Evolutionary conservation across 1,140 invertebrate genomes (phyloP), one percentile per base, ranked within the genome.

Genomic region (Pemphigus obesinymphae): DNA sequence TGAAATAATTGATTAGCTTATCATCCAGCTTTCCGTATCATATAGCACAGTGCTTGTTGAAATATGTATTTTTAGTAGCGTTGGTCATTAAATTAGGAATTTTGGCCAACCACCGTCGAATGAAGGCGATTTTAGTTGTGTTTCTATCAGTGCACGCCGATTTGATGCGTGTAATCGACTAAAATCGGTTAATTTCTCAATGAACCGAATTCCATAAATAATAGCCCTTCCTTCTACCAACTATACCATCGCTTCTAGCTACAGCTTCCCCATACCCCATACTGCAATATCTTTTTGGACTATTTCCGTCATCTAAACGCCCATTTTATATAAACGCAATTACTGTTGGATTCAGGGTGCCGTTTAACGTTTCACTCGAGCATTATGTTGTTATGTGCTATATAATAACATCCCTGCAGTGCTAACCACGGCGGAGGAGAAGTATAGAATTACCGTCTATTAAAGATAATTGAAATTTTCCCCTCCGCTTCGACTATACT

Each of bases 381-480:
- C 76, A 43, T 80, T 61, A 80, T 61, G 76, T 63, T 40, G 76
- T 63, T 61, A 20, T 43, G 76, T 40, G 45, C 70, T 17, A 50
- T 61, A 63, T 43, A 78, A 78, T 78, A 78, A 78, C 76, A 63
- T 80, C 76, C 76, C 76, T 40, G 76, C 76, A 31, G 76, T 31
- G 55, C 34, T 43, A 20, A 80, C 55, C 34, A 1, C 31, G 37
- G 55, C 7, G 53, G 15, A 58, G 55, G 75, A 37, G 53, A 80
- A 80, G 76, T 80, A 80, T 80, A 80, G 76, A 80, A 80, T 80
- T 80, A 80, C 76, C 76, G 76, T 80, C 76, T 80, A 80, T 80
- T 80, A 80, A 80, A 61, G 76, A 80, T 80, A 80, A 80, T 80
- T 80, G 76, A 80, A 80, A 80, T 61, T 80, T 80, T 61, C 76